Conservation (phyloP, 2,113 vertebrate genomes). For the Rhegmatorhina hoffmannsi region DNA sequence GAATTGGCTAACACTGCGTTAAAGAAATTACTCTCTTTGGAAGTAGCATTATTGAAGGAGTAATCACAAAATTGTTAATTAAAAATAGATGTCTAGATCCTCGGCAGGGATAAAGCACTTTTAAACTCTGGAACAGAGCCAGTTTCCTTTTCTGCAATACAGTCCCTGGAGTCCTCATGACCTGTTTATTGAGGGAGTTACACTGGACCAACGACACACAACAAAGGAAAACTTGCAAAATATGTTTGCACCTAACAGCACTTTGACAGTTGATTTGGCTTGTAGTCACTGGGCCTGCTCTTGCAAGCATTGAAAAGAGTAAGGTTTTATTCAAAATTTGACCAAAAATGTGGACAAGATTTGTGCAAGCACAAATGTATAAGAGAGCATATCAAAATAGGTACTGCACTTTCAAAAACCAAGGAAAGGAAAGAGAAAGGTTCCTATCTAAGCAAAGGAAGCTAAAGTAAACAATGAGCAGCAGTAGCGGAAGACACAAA, state of each 20-base stretch:
- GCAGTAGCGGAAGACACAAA: not conserved
- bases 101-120: constrained; percentile 6
- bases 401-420: not conserved
- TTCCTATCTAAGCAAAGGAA: not conserved
- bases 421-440: not conserved
- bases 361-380: not conserved
- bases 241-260: not conserved
- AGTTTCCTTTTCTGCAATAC: not conserved
- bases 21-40: not conserved
- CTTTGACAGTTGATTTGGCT: not conserved
- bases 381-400: not conserved
- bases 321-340: not conserved
- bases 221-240: not conserved
- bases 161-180: not conserved
- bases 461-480: not conserved
- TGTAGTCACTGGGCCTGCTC: not conserved
- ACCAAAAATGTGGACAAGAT: not conserved
- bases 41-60: not conserved
- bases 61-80: constrained; percentile 10
- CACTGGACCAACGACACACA: not conserved
- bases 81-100: constrained; percentile 28
- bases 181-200: not conserved
- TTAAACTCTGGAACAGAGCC: not conserved
- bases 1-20: not conserved
- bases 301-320: not conserved